These are phyloP conservation scores for Lytechinus pictus DNA, from an alignment of 35 echinoderm and acorn worm species.

Conservation along the genomic window DNA sequence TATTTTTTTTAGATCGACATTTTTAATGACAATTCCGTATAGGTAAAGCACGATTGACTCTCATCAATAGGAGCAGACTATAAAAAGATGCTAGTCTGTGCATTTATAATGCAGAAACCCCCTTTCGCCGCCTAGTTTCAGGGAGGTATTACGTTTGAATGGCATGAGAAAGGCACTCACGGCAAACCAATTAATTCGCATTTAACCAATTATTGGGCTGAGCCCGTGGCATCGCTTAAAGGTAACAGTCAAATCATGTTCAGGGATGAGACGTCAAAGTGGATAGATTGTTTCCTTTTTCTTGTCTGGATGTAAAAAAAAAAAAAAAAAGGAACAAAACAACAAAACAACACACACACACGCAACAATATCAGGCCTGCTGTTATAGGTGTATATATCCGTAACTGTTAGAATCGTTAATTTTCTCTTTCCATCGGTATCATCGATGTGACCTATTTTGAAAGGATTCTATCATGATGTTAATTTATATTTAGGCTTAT, in stretches of 20 bases:
- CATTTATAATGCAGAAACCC: background rate
- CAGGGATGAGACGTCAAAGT: background rate
- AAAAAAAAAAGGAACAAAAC: no score
- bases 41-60: background rate
- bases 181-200: background rate
- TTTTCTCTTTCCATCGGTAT: no score
- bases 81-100: background rate
- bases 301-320: background rate
- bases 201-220: background rate
- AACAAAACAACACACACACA: no score
- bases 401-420: no score
- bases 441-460: no score
- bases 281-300: background rate
- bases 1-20: background rate
- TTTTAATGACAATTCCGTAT: background rate
- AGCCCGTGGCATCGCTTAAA: background rate
- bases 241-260: background rate
- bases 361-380: no score
- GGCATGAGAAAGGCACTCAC: background rate
- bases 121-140: background rate
- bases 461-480: no score
- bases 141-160: background rate
- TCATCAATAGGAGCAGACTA: no score
- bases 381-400: no score
- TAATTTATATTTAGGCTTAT: no score